A percentile compares a stretch with the other conserved stretches of the same genome.
Conservation (phyloP, 2,113 vertebrate species). For the Casuarius casuarius region DNA sequence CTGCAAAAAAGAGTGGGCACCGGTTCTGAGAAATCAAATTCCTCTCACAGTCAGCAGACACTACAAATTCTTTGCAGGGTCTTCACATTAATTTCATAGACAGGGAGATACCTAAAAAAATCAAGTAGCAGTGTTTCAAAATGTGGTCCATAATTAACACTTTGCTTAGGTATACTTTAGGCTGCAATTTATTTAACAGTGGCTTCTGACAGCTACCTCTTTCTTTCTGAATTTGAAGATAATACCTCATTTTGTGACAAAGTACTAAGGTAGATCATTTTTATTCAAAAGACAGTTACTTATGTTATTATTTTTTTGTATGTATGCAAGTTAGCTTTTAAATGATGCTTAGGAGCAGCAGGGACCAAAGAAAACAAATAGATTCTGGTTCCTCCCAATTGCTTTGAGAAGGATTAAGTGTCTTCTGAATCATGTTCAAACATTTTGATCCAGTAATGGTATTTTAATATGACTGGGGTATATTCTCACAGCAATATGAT, state of each 20-base stretch:
- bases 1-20: background rate
- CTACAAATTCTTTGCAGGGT: background rate
- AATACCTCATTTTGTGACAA: background rate
- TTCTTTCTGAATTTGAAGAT: background rate
- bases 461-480: background rate
- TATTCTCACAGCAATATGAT: background rate
- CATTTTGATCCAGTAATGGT: background rate
- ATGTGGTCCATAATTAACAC: background rate
- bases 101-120: fast-evolving
- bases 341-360: background rate
- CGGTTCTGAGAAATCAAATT: background rate
- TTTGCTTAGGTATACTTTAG: background rate
- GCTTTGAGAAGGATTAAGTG: background rate
- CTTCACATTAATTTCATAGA: background rate
- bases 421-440: background rate
- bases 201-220: background rate
- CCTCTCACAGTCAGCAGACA: background rate
- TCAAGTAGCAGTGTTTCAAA: background rate
- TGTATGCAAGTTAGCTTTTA: background rate
- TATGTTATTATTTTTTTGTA: background rate
- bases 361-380: background rate
- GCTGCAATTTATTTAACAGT: background rate
- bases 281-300: background rate
- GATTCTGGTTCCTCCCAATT: background rate
- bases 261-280: background rate